Evolutionary conservation across 92 coral and sea anemone genomes (phyloP).

Genomic region (Muricea muricata): DNA sequence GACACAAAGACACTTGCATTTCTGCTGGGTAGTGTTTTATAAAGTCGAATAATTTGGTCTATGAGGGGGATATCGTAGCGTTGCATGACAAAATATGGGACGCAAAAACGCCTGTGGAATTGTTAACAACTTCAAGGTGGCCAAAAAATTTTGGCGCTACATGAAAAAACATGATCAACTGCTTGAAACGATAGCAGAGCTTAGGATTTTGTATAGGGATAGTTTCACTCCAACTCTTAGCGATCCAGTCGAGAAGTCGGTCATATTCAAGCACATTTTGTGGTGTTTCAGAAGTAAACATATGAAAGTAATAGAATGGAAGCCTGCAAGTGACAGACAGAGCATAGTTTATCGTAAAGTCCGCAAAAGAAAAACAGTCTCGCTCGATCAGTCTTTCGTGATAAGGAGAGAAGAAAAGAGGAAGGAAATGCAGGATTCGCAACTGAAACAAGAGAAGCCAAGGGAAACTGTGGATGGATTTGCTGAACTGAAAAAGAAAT

Average conservation of each 20-base stretch:
- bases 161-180: slow-evolving; percentile 60
- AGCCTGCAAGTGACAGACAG: slow-evolving; percentile 54
- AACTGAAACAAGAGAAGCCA: slow-evolving; percentile 20
- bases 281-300: slow-evolving; percentile 62
- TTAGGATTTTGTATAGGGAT: slow-evolving; percentile 61
- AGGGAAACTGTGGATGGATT: slow-evolving; percentile 18
- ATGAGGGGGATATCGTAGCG: no score
- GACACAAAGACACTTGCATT: no score
- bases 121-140: slow-evolving; percentile 8
- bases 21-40: no score
- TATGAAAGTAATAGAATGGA: slow-evolving; percentile 66
- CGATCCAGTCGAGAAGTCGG: slow-evolving; percentile 1
- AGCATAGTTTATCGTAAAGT: slow-evolving; percentile 70
- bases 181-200: slow-evolving; percentile 68
- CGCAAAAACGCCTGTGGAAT: no score
- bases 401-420: background rate
- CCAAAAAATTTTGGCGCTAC: slow-evolving; percentile 72
- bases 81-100: no score
- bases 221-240: slow-evolving; percentile 60
- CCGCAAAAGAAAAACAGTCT: slow-evolving; percentile 47
- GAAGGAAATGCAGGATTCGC: slow-evolving; percentile 51
- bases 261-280: slow-evolving; percentile 60
- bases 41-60: no score
- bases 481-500: slow-evolving; percentile 61
- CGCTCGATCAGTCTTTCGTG: background rate